These are phyloP conservation scores for Tipula unca DNA, from an alignment of 2,888 invertebrate genomes.

Conservation along the genomic window DNA sequence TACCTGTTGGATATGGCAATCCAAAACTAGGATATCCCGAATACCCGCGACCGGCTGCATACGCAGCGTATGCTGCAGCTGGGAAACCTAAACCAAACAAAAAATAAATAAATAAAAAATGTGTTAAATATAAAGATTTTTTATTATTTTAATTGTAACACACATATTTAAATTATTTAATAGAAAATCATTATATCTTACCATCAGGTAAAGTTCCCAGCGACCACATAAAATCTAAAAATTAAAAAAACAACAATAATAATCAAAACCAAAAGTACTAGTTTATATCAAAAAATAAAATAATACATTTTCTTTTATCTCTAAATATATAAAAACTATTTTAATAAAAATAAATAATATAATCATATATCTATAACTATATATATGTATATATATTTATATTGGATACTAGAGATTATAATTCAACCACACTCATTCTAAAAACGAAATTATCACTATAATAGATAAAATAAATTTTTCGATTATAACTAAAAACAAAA, in stretches of 20 bases:
- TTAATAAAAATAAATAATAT: not conserved
- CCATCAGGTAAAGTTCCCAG: constrained; percentile 96
- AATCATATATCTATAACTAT: not conserved
- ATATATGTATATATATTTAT: not conserved
- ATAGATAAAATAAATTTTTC: not conserved
- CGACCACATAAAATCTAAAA: constrained; percentile 98
- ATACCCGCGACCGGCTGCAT: constrained; percentile 93
- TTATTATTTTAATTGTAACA: not conserved
- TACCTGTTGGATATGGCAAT: constrained; percentile 96
- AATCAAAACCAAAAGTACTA: constrained; percentile 9
- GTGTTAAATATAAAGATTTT: not conserved
- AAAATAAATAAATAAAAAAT: no score
- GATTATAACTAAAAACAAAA: not conserved
- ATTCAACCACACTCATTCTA: constrained; percentile 8
- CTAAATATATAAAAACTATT: not conserved
- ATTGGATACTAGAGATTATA: constrained; percentile 2
- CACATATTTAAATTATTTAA: not conserved
- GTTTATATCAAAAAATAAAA: not conserved
- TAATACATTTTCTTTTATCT: not conserved
- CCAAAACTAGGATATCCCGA: constrained; percentile 97
- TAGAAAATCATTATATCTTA: constrained; percentile 46
- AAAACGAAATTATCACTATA: not conserved
- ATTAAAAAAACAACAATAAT: constrained; percentile 28
- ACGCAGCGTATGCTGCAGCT: constrained; percentile 90
- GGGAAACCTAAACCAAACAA: constrained; percentile 67